Evolutionary conservation across 2,797 vertebrate genomes (phyloP), one percentile per base, ranked within the genome.

Genomic region (Botia almorhae): DNA sequence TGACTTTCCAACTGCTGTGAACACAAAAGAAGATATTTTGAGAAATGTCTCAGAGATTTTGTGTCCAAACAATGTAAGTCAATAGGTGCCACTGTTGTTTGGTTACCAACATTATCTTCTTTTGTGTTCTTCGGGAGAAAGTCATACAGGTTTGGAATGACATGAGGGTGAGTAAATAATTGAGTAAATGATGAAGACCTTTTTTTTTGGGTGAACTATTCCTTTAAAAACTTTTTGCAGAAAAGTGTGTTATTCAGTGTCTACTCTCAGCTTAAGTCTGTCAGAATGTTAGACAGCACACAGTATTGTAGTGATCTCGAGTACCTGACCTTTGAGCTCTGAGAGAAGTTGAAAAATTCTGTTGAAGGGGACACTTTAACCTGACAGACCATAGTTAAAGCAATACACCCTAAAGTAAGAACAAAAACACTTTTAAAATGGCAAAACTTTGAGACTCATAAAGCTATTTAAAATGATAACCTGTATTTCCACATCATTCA

Each of bases 251-350:
- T 33, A 81, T 68, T 19, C 26, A 68, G 69, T 17, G 76, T 76
- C 33, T 67, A 17, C 79, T 81, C 69, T 72, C 63, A 39, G 75
- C 36, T 21, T 2, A 69, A 39, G 46, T 75, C 71, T 78, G 43
- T 78, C 33, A 72, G 58, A 72, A 79, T 60, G 58, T 81, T 67
- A 75, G 61, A 76, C 61, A 23, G 76, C n/a, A n/a, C 26, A 72
- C 60, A 33, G 33, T 70, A 74, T 82, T 78, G 76, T 71, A 74
- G 69, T 80, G 65, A 71, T 69, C 79, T 29, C 29, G 33, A 39
- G 50, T 19, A 39, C 48, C 50, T 70, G 26, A 78, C 48, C 76
- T 69, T 36, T 81, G 67, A 61, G 53, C 65, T 69, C 8, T 11
- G 10, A 23, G 26, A 60, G 39, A 61, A 63, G 33, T 50, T 36